Conservation (phyloP, 2,113 vertebrate species). For the Brachyistius frenatus region DNA sequence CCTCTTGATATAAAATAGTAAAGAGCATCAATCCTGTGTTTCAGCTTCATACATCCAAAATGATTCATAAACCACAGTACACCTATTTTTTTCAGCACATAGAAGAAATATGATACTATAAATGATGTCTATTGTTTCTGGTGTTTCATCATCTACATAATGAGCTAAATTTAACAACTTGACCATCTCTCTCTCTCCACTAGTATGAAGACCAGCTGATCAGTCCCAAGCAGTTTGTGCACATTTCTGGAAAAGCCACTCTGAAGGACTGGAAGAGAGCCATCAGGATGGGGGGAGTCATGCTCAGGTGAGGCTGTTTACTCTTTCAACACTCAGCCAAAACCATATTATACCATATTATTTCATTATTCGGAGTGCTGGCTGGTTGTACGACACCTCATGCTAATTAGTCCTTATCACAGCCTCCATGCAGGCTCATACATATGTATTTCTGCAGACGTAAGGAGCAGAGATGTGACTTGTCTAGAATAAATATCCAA, state of each 20-base stretch:
- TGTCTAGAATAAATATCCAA: background rate
- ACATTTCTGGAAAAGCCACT: conserved; percentile 97
- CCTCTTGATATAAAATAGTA: too few relatives aligned
- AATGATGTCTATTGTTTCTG: too few relatives aligned
- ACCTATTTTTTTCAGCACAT: too few relatives aligned
- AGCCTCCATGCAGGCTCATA: background rate
- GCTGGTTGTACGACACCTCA: background rate
- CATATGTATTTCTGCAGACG: background rate
- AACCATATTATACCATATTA: background rate
- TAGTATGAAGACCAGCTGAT: conserved; percentile 97
- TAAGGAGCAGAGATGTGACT: background rate
- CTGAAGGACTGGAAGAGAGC: conserved; percentile 99
- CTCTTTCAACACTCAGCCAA: too few relatives aligned
- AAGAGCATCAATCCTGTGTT: too few relatives aligned
- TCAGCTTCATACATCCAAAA: too few relatives aligned
- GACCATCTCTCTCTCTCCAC: conserved; percentile 23
- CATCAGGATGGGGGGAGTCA: conserved; percentile 95
- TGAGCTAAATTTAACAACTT: background rate
- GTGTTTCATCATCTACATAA: background rate
- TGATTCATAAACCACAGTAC: too few relatives aligned
- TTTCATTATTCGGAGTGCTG: background rate
- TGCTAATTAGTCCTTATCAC: background rate
- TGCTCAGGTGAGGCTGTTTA: conserved; percentile 89
- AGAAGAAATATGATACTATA: too few relatives aligned
- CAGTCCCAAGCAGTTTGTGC: conserved; percentile 98